These are phyloP conservation scores for Stichodactyla mertensii DNA, from an alignment of 64 coral and sea anemone genomes.

Conservation along the genomic window DNA sequence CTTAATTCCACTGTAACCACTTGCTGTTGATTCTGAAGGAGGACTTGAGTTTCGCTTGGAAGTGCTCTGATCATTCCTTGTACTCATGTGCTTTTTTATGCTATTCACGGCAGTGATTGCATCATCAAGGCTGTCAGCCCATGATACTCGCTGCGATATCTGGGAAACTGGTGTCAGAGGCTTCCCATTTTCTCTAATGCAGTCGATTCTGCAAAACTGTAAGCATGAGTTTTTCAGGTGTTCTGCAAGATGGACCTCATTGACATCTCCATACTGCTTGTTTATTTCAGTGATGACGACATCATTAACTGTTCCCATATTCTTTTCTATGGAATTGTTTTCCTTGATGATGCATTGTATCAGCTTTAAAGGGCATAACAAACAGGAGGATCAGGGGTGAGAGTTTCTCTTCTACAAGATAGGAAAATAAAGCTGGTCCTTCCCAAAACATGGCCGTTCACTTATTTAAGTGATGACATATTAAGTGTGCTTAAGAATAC, in stretches of 20 bases:
- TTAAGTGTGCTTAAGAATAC: too few species aligned
- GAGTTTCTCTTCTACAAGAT: too few species aligned
- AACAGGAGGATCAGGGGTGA: too few species aligned
- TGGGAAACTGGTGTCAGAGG: background rate
- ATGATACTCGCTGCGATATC: background rate
- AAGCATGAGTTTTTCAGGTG: background rate
- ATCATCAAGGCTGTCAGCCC: conserved; percentile 11
- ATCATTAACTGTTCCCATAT: conserved; percentile 16
- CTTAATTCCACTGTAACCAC: background rate
- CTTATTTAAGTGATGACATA: too few species aligned
- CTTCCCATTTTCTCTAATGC: background rate
- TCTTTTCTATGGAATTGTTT: background rate
- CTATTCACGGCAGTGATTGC: background rate
- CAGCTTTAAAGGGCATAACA: background rate
- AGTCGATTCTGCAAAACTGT: background rate
- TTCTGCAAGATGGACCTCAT: conserved; percentile 8
- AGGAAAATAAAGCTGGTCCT: too few species aligned
- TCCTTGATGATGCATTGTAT: background rate
- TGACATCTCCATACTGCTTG: background rate
- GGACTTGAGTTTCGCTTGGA: background rate
- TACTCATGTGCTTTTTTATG: background rate
- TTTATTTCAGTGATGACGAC: background rate
- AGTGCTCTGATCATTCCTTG: background rate
- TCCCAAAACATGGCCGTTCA: too few species aligned
- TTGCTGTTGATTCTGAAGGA: too few species aligned